Base-by-base conservation (phyloP, 2,888 invertebrate species). In the Tenthredo mesomela region DNA sequence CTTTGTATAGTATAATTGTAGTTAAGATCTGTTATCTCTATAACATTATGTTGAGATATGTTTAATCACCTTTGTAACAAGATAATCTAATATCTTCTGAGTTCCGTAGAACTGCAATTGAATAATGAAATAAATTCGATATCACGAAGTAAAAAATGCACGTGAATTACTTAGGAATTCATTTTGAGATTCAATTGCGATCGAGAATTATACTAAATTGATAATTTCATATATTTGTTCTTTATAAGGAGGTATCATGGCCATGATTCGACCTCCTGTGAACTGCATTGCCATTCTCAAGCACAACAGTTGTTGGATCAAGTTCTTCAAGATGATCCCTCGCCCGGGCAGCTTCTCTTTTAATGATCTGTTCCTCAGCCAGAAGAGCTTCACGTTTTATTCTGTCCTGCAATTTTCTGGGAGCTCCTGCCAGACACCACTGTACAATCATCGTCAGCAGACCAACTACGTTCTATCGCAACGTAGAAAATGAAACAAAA, bases 391-490 rank as follows among this genome's bases (percentile, higher is more conserved):
- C 97, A 37, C 96, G 94, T 87, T 96, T 95, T 47, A 97, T 96
- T 89, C 95, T 95, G 89, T 97, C 96, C 84, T 95, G 94, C 84
- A 98, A 93, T 90, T 96, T 95, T 54, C 95, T 94, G 0, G 97
- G 96, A 65, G 96, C 94, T 91, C 97, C 97, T 0, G 97, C 97
- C 87, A 97, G 96, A 29, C 96, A 93, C 96, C 96, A 97, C 84
- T 96, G 96, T 4, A 97, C 95, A 10, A 95, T 92, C 88, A 96
- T 96, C 87, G 97, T 96, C 80, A 97, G 93, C 85, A 97, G 93
- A 67, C 96, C 95, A 50, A 97, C 97, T 18, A 97, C 93, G 93
- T 97, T 97, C 96, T 97, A 92, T 77, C 15, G 5, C 25, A 43
- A 73, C 33, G 21, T 37, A 29, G 47, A 61, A 9, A 67, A 33